A percentile compares a stretch with the other conserved stretches of the same genome.
Evolutionary conservation across 2,113 vertebrate species (phyloP).

Genomic region (Xiphophorus couchianus): DNA sequence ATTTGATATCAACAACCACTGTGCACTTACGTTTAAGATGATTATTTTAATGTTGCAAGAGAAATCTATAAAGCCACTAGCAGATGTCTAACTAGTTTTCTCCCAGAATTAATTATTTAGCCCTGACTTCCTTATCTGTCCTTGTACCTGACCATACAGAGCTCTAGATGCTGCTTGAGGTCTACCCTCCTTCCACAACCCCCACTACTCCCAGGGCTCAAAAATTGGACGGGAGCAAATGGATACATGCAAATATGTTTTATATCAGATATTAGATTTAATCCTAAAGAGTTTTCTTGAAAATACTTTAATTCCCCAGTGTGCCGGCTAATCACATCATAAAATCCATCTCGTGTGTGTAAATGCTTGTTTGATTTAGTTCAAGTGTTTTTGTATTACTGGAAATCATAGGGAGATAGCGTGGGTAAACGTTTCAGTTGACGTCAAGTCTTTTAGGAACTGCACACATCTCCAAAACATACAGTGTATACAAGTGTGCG

Average conservation of each 20-base stretch:
- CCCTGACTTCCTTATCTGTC: too few species aligned
- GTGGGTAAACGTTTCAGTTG: constrained; percentile 55
- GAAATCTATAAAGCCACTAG: too few species aligned
- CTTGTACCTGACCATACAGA: neutral
- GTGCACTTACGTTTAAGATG: neutral
- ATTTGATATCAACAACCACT: neutral
- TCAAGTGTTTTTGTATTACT: constrained; percentile 55
- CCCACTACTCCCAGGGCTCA: neutral
- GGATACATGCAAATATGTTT: constrained; percentile 37
- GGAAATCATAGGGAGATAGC: constrained; percentile 61
- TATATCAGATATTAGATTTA: constrained; percentile 47
- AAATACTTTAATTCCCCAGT: constrained; percentile 36
- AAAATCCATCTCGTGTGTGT: constrained; percentile 30
- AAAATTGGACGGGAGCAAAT: neutral
- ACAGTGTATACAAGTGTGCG: constrained; percentile 38
- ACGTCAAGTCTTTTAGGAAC: constrained; percentile 66
- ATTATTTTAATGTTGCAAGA: neutral
- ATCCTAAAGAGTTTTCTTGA: constrained; percentile 26
- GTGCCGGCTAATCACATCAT: constrained; percentile 38
- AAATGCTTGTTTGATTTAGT: constrained; percentile 41
- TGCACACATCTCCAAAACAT: constrained; percentile 44
- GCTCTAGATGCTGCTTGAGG: neutral
- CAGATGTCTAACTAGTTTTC: neutral
- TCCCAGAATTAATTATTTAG: neutral
- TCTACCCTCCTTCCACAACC: neutral